Evolutionary conservation across 2,113 vertebrate species (phyloP).

Genomic region (Morphnarchus princeps): DNA sequence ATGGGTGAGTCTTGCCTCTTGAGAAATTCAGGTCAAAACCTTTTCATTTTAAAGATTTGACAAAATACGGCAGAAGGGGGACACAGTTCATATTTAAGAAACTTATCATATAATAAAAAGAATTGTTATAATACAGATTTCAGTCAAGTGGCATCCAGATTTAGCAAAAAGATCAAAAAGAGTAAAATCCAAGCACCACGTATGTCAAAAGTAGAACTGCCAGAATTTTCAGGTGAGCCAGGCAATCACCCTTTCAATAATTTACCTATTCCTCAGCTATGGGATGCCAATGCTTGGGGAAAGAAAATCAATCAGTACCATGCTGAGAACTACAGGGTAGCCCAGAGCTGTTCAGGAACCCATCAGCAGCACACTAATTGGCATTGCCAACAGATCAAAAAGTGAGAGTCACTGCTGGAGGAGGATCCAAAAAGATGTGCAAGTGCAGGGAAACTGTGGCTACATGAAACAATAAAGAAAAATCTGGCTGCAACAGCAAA

Average conservation of each 20-base stretch:
- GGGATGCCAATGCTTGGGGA: neutral
- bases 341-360: neutral
- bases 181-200: neutral
- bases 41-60: neutral
- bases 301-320: neutral
- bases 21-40: neutral
- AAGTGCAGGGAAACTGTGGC: neutral
- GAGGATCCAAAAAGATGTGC: neutral
- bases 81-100: neutral
- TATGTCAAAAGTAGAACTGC: neutral
- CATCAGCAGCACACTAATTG: neutral
- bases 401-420: neutral
- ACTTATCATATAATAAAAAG: neutral
- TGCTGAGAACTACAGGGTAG: neutral
- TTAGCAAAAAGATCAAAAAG: neutral
- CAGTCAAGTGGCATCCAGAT: neutral
- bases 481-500: neutral
- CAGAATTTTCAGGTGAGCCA: neutral
- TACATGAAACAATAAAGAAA: neutral
- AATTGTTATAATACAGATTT: neutral
- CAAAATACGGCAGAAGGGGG: neutral
- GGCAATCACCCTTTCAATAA: neutral
- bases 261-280: neutral
- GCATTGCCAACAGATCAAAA: neutral
- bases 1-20: neutral